phyloP scores from a whole-genome alignment of 1,140 invertebrate genomes.

The Drosophila parvula region DNA sequence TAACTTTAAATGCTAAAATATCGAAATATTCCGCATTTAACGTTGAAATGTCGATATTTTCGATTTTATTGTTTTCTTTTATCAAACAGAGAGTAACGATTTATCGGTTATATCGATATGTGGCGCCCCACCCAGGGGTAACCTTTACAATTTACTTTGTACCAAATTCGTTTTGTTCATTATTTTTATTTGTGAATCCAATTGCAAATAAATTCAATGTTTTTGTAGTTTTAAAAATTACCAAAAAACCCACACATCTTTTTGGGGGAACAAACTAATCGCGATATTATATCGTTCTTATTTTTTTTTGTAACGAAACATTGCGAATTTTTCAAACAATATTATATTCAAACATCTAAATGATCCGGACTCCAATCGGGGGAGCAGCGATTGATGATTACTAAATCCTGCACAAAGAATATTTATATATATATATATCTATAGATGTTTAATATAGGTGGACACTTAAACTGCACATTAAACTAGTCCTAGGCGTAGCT shows the following conservation, averaged over 20 bases:
- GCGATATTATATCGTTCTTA: conserved; percentile 12
- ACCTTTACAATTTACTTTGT: neutral
- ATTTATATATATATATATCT: conserved; percentile 42
- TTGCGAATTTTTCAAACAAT: conserved; percentile 32
- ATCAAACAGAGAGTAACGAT: no score
- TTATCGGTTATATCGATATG: no score
- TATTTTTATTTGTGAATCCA: conserved; percentile 35
- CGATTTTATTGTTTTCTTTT: no score
- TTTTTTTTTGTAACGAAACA: conserved; percentile 20
- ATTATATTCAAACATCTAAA: conserved; percentile 20
- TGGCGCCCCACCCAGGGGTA: neutral
- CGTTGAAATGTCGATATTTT: no score
- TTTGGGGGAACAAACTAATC: conserved; percentile 16
- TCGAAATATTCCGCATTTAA: no score
- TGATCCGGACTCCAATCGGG: neutral
- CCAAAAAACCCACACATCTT: conserved; percentile 13
- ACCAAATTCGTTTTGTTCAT: neutral
- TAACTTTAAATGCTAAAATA: no score
- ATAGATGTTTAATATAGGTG: conserved; percentile 51
- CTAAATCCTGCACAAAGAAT: conserved; percentile 33
- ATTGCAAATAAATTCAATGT: conserved; percentile 34
- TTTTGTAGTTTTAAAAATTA: conserved; percentile 11
- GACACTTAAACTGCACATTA: conserved; percentile 78
- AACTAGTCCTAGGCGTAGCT: conserved; percentile 60
- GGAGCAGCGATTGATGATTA: conserved; percentile 19